A percentile compares a stretch with the other conserved stretches of the same genome.
phyloP scores from a whole-genome alignment of 92 coral and sea anemone species.

The Nematostella vectensis region DNA sequence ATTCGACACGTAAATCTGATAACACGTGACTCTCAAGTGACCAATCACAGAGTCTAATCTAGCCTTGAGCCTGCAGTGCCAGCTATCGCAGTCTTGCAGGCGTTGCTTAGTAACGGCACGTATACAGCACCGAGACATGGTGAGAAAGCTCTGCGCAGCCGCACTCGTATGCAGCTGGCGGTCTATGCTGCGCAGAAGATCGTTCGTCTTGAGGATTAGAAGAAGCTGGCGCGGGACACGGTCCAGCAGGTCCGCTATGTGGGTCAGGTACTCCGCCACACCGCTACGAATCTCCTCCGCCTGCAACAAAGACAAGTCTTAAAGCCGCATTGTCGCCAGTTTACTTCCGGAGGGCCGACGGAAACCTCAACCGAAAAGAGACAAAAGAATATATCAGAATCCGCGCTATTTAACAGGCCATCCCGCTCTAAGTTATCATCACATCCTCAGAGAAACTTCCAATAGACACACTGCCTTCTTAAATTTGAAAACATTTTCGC shows the following conservation, averaged over 20 bases:
- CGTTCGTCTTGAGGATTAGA: constrained; percentile 86
- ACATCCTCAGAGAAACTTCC: no score
- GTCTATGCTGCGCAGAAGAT: constrained; percentile 87
- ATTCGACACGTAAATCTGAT: constrained; percentile 55
- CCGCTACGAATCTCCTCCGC: constrained; percentile 63
- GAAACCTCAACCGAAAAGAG: no score
- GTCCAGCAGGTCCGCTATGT: constrained; percentile 73
- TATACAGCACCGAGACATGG: constrained; percentile 95
- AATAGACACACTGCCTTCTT: no score
- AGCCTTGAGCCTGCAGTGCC: constrained; percentile 72
- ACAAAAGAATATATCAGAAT: no score
- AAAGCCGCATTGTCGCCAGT: no score
- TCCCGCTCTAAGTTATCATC: no score
- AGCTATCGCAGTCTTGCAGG: constrained; percentile 43
- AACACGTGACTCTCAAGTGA: constrained; percentile 50
- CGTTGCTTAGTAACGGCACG: constrained; percentile 82
- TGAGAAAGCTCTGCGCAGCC: constrained; percentile 79
- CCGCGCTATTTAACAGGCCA: no score
- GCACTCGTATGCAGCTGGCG: constrained; percentile 79
- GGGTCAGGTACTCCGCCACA: constrained; percentile 60
- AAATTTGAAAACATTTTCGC: no score
- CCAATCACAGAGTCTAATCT: constrained; percentile 48
- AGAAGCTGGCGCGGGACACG: constrained; percentile 86
- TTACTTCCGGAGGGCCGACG: no score
- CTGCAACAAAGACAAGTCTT: constrained; percentile 21